These are phyloP conservation scores for Chymomyza amoena DNA, from an alignment of 2,888 invertebrate genomes.

Conservation along the genomic window DNA sequence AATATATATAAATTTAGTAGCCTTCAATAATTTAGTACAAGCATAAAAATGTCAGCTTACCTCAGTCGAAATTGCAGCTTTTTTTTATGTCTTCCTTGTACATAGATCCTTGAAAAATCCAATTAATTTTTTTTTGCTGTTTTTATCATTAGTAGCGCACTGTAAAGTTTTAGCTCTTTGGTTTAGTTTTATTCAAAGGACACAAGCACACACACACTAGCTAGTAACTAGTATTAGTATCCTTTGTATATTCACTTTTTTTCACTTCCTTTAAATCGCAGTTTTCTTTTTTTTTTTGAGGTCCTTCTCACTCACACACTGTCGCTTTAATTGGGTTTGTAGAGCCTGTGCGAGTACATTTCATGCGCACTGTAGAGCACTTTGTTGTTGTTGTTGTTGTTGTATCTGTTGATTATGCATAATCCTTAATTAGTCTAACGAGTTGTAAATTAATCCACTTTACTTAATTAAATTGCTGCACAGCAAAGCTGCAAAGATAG, in stretches of 20 bases:
- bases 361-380: neutral
- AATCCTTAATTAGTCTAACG: conserved; percentile 78
- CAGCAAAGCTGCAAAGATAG: conserved; percentile 23
- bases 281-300: neutral
- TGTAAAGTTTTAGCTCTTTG: conserved; percentile 19
- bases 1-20: no score
- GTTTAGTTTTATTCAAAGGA: conserved; percentile 42
- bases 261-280: neutral
- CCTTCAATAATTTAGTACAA: neutral
- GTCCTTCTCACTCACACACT: conserved; percentile 40
- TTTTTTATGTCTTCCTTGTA: neutral
- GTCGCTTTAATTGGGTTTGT: neutral
- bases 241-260: neutral
- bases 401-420: conserved; percentile 53
- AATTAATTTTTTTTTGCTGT: neutral
- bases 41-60: neutral
- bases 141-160: conserved; percentile 6
- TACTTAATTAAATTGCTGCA: conserved; percentile 74
- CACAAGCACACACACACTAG: neutral
- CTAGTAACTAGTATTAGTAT: neutral
- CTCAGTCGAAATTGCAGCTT: neutral
- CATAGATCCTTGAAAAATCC: neutral
- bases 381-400: conserved; percentile 23
- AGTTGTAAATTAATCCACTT: conserved; percentile 78
- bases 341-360: neutral